Conservation (phyloP, 2,888 invertebrate genomes). For the Sympetrum striolatum region DNA sequence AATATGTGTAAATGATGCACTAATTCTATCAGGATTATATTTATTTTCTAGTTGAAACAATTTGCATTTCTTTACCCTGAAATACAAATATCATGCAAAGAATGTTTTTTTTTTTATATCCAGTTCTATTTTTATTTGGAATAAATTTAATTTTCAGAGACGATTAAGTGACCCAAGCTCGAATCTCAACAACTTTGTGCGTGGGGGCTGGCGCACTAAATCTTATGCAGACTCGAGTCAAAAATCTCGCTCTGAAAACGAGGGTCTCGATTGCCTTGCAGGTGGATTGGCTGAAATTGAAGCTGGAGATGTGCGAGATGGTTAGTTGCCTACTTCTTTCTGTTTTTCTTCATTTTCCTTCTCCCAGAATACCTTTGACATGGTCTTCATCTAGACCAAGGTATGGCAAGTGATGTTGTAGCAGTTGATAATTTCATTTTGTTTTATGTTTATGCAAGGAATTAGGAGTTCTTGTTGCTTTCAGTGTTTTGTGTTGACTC, state of each 20-base stretch:
- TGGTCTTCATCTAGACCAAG: too few species aligned
- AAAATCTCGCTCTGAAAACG: conserved; percentile 88
- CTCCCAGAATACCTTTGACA: too few species aligned
- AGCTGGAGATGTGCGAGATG: conserved; percentile 90
- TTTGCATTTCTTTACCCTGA: background rate
- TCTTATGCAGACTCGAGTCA: conserved; percentile 61
- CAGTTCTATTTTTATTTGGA: background rate
- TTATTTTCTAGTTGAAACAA: background rate
- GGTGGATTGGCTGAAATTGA: conserved; percentile 90
- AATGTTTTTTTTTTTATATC: background rate
- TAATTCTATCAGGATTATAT: background rate
- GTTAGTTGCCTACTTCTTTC: conserved; percentile 63
- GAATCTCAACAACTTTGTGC: conserved; percentile 83
- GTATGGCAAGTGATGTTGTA: too few species aligned
- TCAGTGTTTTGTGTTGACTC: too few species aligned
- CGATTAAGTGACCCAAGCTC: conserved; percentile 93
- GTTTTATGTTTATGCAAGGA: too few species aligned
- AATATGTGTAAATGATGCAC: background rate
- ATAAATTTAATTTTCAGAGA: conserved; percentile 62
- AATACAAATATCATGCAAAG: too few species aligned
- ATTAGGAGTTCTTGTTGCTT: too few species aligned
- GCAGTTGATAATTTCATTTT: too few species aligned
- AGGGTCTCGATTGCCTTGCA: conserved; percentile 85
- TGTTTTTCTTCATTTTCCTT: background rate
- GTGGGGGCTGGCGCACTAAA: conserved; percentile 78